A percentile compares a stretch with the other conserved stretches of the same genome.
Evolutionary conservation across 2,113 vertebrate genomes (phyloP).

Genomic region (Raja brachyura): DNA sequence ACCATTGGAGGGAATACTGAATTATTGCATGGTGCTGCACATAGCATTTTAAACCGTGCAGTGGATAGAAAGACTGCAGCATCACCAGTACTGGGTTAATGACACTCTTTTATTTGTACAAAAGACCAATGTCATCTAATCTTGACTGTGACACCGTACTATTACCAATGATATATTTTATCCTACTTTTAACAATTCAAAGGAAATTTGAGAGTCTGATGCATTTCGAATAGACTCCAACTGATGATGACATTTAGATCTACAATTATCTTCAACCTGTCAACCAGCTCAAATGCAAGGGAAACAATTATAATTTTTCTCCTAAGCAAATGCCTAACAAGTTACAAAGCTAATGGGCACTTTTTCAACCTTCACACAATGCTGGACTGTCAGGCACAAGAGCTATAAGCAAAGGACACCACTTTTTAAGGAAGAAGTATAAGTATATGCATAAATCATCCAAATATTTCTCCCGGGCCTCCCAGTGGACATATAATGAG

Average conservation of each 20-base stretch:
- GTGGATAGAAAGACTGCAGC: neutral
- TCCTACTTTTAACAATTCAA: neutral
- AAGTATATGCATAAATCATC: neutral
- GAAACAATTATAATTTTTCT: neutral
- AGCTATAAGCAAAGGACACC: no score
- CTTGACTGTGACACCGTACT: neutral
- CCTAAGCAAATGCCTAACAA: neutral
- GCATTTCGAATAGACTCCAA: neutral
- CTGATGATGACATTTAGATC: conserved; percentile 17
- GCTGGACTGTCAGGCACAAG: neutral
- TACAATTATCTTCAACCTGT: conserved; percentile 25
- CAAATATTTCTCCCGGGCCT: neutral
- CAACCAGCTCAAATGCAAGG: conserved; percentile 10
- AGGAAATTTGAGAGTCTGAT: neutral
- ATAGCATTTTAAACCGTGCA: neutral
- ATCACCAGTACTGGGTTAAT: neutral
- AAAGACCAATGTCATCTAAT: neutral
- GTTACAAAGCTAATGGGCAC: neutral
- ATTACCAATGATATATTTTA: neutral
- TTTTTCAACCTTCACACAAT: neutral
- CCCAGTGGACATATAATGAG: neutral
- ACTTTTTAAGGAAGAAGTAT: neutral
- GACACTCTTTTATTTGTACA: neutral
- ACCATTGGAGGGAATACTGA: neutral
- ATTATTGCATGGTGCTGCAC: neutral